Evolutionary conservation across 2,797 vertebrate species (phyloP).

Genomic region (Holocentrus rufus): DNA sequence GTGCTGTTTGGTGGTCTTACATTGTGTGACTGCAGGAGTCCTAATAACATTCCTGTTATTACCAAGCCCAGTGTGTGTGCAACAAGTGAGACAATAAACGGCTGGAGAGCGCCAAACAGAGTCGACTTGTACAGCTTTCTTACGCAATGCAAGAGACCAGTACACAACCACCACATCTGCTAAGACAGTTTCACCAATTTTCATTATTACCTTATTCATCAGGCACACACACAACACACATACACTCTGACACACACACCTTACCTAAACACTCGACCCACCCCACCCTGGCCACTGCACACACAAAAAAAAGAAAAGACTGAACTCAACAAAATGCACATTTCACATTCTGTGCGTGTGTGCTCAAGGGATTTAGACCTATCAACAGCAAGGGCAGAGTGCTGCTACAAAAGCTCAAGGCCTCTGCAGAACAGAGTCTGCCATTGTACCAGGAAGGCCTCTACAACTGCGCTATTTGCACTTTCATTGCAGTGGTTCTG

Average conservation of each 20-base stretch:
- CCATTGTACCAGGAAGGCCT: no score
- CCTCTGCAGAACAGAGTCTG: no score
- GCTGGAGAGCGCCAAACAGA: not conserved
- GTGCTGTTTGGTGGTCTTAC: no score
- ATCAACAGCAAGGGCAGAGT: not conserved
- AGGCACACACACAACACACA: not conserved
- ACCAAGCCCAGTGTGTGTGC: no score
- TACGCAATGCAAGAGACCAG: no score
- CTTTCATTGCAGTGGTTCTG: no score
- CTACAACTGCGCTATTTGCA: no score
- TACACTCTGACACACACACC: not conserved
- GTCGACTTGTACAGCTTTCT: not conserved
- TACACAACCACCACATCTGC: no score
- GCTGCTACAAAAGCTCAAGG: not conserved
- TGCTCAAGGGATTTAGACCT: not conserved
- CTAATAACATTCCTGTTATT: no score
- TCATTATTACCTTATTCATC: not conserved
- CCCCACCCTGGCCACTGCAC: not conserved
- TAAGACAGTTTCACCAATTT: no score
- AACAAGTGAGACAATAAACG: no score
- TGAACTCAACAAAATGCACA: slow-evolving; percentile 10
- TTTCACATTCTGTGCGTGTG: not conserved
- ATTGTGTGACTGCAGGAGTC: no score
- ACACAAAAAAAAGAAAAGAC: slow-evolving; percentile 1
- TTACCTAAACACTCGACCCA: not conserved